phyloP scores from a whole-genome alignment of 2,888 invertebrate species.

The Lasiommata megera region DNA sequence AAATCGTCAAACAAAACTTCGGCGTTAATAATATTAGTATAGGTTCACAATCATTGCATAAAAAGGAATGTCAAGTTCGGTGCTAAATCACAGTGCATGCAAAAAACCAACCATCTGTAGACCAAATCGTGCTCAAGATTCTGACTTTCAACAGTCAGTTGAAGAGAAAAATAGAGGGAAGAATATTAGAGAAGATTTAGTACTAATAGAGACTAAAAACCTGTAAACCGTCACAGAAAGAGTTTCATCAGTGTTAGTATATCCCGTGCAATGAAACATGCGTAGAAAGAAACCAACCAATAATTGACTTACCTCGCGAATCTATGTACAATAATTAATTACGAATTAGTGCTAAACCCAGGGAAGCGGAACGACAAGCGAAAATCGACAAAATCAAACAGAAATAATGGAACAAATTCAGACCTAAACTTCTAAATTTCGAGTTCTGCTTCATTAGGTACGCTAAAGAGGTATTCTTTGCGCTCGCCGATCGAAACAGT shows the following conservation, averaged over 20 bases:
- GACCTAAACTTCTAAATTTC: slow-evolving; percentile 79
- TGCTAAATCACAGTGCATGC: not conserved
- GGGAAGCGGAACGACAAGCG: slow-evolving; percentile 46
- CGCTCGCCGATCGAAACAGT: slow-evolving; percentile 74
- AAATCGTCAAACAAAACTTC: too few species aligned
- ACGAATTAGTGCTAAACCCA: slow-evolving; percentile 41
- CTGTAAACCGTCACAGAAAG: not conserved
- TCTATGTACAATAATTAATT: slow-evolving; percentile 19
- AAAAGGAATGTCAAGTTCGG: not conserved
- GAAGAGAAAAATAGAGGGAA: not conserved
- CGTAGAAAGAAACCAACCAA: slow-evolving; percentile 24
- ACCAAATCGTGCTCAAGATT: not conserved
- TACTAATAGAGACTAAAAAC: not conserved
- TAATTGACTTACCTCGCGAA: slow-evolving; percentile 38
- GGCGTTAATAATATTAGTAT: too few species aligned
- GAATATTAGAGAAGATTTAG: not conserved
- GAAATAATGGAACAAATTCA: slow-evolving; percentile 58
- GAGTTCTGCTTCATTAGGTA: slow-evolving; percentile 75
- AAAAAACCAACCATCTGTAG: not conserved
- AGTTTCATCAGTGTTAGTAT: slow-evolving; percentile 21
- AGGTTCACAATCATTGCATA: too few species aligned
- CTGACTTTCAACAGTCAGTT: not conserved
- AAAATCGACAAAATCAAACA: slow-evolving; percentile 36
- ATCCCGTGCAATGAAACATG: slow-evolving; percentile 30
- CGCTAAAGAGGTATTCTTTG: slow-evolving; percentile 74